phyloP scores from a whole-genome alignment of 2,113 vertebrate genomes.

The Alouatta palliata region DNA sequence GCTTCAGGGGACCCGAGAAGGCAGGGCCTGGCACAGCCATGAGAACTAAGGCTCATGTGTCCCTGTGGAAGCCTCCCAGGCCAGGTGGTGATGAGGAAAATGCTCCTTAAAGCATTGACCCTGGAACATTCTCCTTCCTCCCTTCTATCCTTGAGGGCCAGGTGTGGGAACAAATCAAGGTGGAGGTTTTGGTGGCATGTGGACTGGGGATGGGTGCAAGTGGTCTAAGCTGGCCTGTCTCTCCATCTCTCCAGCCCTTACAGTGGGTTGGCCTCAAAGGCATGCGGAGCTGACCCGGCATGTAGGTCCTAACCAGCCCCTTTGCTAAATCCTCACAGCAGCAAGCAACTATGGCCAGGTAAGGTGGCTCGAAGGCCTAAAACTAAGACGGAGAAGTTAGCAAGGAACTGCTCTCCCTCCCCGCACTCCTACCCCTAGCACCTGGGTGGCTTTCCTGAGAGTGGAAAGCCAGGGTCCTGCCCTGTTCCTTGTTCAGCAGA shows the following conservation, averaged over 20 bases:
- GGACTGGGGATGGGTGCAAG: fast-evolving
- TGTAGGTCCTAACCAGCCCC: neutral
- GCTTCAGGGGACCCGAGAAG: neutral
- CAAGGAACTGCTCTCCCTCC: fast-evolving
- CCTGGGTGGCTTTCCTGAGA: neutral
- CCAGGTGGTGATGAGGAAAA: neutral
- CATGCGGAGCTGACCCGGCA: fast-evolving
- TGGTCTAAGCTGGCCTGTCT: neutral
- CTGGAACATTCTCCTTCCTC: neutral
- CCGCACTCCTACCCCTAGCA: neutral
- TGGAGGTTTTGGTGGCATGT: neutral
- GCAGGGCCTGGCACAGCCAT: fast-evolving
- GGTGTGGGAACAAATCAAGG: neutral
- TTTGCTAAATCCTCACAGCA: neutral
- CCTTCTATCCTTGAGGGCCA: neutral
- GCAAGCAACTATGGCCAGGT: fast-evolving
- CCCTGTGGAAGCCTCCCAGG: neutral
- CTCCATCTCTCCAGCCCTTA: neutral
- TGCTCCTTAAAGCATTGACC: neutral
- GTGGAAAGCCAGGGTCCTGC: fast-evolving
- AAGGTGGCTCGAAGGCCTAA: neutral
- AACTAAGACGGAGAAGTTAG: neutral
- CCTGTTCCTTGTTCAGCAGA: neutral
- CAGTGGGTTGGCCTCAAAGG: fast-evolving
- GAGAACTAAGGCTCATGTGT: no score